Evolutionary conservation across 23 tunicate species (phyloP), one percentile per base, ranked within the genome.

Genomic region (Halocynthia aurantium): DNA sequence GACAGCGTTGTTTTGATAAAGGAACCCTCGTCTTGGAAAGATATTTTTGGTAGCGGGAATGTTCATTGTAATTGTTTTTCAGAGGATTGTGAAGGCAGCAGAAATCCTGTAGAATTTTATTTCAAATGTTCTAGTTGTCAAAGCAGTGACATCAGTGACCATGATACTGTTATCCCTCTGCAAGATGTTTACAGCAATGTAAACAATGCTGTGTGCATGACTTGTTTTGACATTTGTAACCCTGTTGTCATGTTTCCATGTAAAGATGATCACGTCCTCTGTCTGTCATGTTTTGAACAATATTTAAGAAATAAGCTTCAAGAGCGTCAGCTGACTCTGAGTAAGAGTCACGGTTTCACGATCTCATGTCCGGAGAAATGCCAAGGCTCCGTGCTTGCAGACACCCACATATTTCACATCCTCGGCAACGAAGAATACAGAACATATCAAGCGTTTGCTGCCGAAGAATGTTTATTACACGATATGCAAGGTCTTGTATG

Each of bases 371-470:
- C 78, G 8, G 22, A 51, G 50, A 64, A 64, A 10, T 74, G 78
- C 31, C 64, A 22, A 52, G 62, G 56, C 10, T 74, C 78, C 18
- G 53, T 8, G 55, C 15, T 74, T 5, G 13, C 10, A 12, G 78
- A 74, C 31, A 54, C 63, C 31, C 78, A 74, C 40, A 8, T 74
- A 10, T 54, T 74, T 55, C 78, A 74, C 40, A 74, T 74, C 15
- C 78, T 74, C 17, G 78, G 78, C 13, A 10, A 8, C 31, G 78
- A 74, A 54, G 78, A 74, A 18, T 74, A 74, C 63, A 62, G 22
- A 54, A 21, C 22, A 40, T 74, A 74, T 49, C 78, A 74, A 54
- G 62, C 64, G 8, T 74, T 51, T 56, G 62, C 78, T 55, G 64
- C 78, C 10, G 78, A 74, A 54, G 78, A 74, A 56, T 74, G 78